Evolutionary conservation across 2,797 vertebrate genomes (phyloP), one percentile per base, ranked within the genome.

Genomic region (Macroramphosus scolopax): DNA sequence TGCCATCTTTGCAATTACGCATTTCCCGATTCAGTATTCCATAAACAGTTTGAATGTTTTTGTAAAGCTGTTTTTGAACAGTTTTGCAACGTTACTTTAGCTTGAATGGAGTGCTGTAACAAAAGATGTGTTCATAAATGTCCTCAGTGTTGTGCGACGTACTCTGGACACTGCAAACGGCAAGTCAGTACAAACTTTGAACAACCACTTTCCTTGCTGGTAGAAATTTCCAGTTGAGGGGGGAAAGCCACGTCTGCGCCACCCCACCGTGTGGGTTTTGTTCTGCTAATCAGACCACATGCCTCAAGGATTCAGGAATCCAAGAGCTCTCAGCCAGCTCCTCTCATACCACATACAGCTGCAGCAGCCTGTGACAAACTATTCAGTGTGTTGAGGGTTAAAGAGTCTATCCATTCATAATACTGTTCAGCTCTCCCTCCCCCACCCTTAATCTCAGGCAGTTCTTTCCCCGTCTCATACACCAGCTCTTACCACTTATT

Each of bases 361-460:
- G 60, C 78, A 82, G 77, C 80, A 82, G 81, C 71, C 74, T 85
- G 82, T 82, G 84, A 88, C 84, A 84, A 86, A 82, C 85, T 88
- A 82, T 82, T 88, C 81, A 83, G 73, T 81, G 74, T 80, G 70
- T 72, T 73, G 56, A 60, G 87, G 82, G 86, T 85, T 88, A 89
- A 88, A 88, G 80, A 87, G 85, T 87, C 85, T 72, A 84, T 88
- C 87, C 87, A 89, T 88, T 91, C 88, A 88, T 88, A 87, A 86
- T 74, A 75, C 74, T 68, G 71, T 60, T 70, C 65, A 63, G 54
- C 63, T 49, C 50, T 42, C 61, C 57, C 58, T 60, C 61, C 59
- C 57, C 72, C 62, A 55, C 57, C 55, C 51, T 61, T 80, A 80
- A 85, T 84, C 86, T 81, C 80, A 72, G 69, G 59, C 83, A 70